phyloP scores from a whole-genome alignment of 2,888 invertebrate species.

The Brenthis daphne region DNA sequence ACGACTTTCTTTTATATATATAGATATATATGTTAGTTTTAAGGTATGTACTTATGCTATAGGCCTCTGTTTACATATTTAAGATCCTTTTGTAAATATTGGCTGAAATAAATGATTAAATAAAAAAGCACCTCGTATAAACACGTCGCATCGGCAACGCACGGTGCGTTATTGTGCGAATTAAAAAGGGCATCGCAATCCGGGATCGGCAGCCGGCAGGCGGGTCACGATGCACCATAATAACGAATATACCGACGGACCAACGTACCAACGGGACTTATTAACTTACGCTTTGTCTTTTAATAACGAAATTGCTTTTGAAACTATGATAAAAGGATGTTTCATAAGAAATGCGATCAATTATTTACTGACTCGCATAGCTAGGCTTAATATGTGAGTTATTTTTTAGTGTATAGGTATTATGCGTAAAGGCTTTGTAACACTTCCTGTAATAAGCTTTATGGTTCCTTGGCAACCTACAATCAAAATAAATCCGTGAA shows the following conservation, averaged over 20 bases:
- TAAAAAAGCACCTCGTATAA: conserved; percentile 42
- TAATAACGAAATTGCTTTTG: conserved; percentile 33
- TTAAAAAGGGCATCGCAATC: conserved; percentile 63
- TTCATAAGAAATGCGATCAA: background rate
- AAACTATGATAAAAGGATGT: conserved; percentile 17
- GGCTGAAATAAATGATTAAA: too few relatives aligned
- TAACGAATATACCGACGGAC: conserved; percentile 32
- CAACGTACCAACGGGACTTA: conserved; percentile 32
- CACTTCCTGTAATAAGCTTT: too few relatives aligned
- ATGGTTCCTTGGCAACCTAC: too few relatives aligned
- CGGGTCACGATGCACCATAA: conserved; percentile 57
- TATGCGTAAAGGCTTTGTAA: background rate
- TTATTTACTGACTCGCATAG: conserved; percentile 4
- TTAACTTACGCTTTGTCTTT: conserved; percentile 37
- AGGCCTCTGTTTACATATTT: too few relatives aligned
- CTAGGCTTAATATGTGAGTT: background rate
- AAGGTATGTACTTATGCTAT: too few relatives aligned
- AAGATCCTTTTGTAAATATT: too few relatives aligned
- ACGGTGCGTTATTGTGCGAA: conserved; percentile 69
- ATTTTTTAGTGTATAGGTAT: background rate
- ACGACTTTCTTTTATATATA: too few relatives aligned
- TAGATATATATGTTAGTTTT: too few relatives aligned
- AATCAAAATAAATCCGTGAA: too few relatives aligned
- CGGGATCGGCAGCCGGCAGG: conserved; percentile 51
- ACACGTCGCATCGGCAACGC: conserved; percentile 38